Evolutionary conservation across 2,113 vertebrate genomes (phyloP).

Genomic region (Syngnathus floridae): DNA sequence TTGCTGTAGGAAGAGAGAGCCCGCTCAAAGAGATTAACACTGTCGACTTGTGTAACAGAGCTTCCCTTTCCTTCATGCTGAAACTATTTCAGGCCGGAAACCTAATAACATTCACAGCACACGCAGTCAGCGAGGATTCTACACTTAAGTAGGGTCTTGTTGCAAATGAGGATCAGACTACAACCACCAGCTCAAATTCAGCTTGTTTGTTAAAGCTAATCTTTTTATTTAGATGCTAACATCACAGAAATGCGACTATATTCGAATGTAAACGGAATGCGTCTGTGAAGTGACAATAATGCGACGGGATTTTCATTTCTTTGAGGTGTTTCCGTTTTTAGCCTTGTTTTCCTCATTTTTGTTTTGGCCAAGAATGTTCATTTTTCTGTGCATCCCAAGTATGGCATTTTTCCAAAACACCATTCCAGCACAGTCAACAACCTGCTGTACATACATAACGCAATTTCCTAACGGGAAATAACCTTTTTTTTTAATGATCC

Average conservation of each 20-base stretch:
- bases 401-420: neutral
- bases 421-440: neutral
- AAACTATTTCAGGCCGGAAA: constrained; percentile 47
- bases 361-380: too few species aligned
- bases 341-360: too few species aligned
- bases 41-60: constrained; percentile 35
- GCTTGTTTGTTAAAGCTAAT: too few species aligned
- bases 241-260: too few species aligned
- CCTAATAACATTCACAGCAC: constrained; percentile 19
- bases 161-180: constrained; percentile 35
- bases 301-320: too few species aligned
- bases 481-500: constrained; percentile 22
- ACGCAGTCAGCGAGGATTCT: constrained; percentile 41
- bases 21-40: constrained; percentile 35
- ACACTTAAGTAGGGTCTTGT: constrained; percentile 24
- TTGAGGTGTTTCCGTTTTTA: too few species aligned
- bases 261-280: too few species aligned
- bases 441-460: neutral
- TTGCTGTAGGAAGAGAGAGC: constrained; percentile 28
- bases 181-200: constrained; percentile 21
- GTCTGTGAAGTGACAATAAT: too few species aligned
- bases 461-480: neutral
- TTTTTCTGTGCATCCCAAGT: neutral
- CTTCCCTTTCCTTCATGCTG: constrained; percentile 35
- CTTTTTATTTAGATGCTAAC: too few species aligned